These are phyloP conservation scores for Trimorus sp. DNA, from an alignment of 2,888 invertebrate species.

Conservation along the genomic window DNA sequence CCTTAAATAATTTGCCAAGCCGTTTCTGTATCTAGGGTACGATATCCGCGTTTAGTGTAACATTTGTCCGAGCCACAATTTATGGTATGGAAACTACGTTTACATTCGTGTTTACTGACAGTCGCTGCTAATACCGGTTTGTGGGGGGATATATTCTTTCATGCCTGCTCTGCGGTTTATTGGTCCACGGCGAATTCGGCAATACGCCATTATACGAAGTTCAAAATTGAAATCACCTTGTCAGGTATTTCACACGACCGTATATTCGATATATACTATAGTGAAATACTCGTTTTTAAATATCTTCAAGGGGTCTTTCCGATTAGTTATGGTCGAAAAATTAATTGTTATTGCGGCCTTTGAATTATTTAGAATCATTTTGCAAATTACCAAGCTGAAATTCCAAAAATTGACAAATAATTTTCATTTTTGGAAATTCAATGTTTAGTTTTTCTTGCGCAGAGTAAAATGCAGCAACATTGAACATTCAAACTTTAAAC, in stretches of 20 bases:
- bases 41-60: conserved; percentile 60
- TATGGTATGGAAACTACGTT: conserved; percentile 74
- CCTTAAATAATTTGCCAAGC: conserved; percentile 69
- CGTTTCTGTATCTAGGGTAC: conserved; percentile 44
- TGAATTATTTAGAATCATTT: too few relatives aligned
- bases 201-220: conserved; percentile 42
- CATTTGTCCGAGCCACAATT: conserved; percentile 71
- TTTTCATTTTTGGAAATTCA: too few relatives aligned
- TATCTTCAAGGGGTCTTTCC: too few relatives aligned
- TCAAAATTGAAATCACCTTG: conserved; percentile 55
- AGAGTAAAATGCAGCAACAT: too few relatives aligned
- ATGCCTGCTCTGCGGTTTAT: conserved; percentile 50
- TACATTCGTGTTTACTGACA: conserved; percentile 68
- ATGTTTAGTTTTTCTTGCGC: too few relatives aligned
- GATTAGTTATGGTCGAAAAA: too few relatives aligned
- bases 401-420: too few relatives aligned
- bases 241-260: conserved; percentile 30
- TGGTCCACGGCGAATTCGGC: conserved; percentile 55
- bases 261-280: too few relatives aligned
- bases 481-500: too few relatives aligned
- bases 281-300: too few relatives aligned
- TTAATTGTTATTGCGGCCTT: too few relatives aligned
- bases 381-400: too few relatives aligned
- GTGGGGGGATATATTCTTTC: conserved; percentile 56
- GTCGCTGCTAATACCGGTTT: conserved; percentile 61